Percentiles rank a stretch among this genome's conserved stretches.
Evolutionary conservation across 35 echinoderm and acorn worm genomes (phyloP).

Genomic region (Heliocidaris tuberculata): DNA sequence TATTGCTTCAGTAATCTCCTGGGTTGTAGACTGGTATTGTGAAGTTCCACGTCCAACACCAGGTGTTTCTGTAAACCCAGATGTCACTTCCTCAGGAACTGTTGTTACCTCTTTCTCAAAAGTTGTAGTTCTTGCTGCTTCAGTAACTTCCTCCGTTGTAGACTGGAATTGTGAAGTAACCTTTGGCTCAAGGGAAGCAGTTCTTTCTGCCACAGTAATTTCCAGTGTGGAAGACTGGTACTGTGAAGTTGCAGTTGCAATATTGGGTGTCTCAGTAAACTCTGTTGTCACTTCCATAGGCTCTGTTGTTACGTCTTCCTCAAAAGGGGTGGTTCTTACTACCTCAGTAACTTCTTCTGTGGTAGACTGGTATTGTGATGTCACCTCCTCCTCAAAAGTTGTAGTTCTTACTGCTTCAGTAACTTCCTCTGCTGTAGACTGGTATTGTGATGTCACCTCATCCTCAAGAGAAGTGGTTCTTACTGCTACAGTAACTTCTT

Average conservation of each 20-base stretch:
- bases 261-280: background rate
- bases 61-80: too few relatives aligned
- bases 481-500: background rate
- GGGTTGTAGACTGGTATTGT: too few relatives aligned
- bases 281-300: background rate
- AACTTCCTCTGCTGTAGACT: background rate
- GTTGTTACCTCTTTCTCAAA: background rate
- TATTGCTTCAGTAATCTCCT: background rate
- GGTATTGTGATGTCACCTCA: background rate
- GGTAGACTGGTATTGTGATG: background rate
- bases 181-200: too few relatives aligned
- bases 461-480: background rate
- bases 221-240: too few relatives aligned
- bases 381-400: background rate
- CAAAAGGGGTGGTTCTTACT: background rate
- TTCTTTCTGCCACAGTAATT: too few relatives aligned
- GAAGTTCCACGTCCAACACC: too few relatives aligned
- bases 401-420: background rate
- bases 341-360: background rate
- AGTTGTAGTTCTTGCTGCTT: too few relatives aligned
- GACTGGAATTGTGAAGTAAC: too few relatives aligned
- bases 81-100: too few relatives aligned
- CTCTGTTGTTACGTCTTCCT: background rate
- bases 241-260: background rate
- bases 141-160: too few relatives aligned